Percentiles rank a stretch among this genome's conserved stretches.
Evolutionary conservation across 2,113 vertebrate genomes (phyloP).

Genomic region (Chionis minor): DNA sequence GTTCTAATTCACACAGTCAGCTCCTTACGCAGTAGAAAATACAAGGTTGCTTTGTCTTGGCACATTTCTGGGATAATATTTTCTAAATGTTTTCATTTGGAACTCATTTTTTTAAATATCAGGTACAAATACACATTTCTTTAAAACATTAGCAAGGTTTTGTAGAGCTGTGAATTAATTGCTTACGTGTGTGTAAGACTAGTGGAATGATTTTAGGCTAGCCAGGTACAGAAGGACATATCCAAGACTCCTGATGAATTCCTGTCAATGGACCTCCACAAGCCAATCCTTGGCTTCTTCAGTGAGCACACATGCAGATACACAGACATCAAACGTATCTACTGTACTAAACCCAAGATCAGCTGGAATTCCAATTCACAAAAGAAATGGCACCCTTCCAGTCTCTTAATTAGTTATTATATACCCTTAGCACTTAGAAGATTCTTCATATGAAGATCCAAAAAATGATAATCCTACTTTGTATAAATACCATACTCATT

Average conservation of each 20-base stretch:
- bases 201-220: background rate
- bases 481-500: background rate
- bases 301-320: background rate
- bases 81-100: background rate
- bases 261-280: background rate
- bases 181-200: background rate
- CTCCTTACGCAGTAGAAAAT: background rate
- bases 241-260: background rate
- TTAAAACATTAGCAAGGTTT: background rate
- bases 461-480: background rate
- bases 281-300: background rate
- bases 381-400: background rate
- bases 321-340: background rate
- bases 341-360: background rate
- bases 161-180: background rate
- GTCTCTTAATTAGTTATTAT: background rate
- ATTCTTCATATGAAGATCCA: background rate
- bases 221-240: background rate
- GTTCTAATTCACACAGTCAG: background rate
- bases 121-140: background rate
- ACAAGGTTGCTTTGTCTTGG: background rate
- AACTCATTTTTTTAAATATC: background rate
- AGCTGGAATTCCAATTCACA: background rate
- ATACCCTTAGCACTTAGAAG: background rate
- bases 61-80: background rate